phyloP scores from a whole-genome alignment of 2,113 vertebrate genomes.

The Ciconia maguari region DNA sequence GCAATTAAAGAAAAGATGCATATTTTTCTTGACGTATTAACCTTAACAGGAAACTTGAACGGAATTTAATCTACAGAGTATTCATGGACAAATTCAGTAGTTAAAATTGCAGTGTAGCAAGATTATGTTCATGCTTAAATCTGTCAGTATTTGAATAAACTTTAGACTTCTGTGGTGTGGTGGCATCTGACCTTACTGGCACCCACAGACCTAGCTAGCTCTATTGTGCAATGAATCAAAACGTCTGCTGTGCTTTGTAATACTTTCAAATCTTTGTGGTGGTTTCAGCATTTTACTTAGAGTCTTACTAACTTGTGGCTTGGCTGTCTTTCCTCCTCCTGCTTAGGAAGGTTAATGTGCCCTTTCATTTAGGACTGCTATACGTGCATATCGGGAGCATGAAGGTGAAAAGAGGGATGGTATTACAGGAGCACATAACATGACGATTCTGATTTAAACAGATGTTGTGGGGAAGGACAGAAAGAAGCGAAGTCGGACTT shows the following conservation, averaged over 20 bases:
- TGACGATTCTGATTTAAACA: neutral
- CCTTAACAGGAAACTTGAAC: neutral
- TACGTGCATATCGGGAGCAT: neutral
- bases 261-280: neutral
- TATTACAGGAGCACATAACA: neutral
- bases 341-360: neutral
- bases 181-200: neutral
- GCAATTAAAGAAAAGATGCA: neutral
- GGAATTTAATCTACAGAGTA: neutral
- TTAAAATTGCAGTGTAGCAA: neutral
- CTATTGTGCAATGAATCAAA: neutral
- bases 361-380: neutral
- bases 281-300: neutral
- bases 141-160: neutral
- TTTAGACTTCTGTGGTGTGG: neutral
- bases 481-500: neutral
- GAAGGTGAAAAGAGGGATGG: neutral
- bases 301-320: neutral
- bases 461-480: neutral
- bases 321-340: neutral
- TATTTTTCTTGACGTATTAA: neutral
- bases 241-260: neutral
- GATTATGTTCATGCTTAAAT: neutral
- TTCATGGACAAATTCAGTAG: neutral
- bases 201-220: neutral